phyloP scores from a whole-genome alignment of 2,888 invertebrate genomes.

The Polymixis lichenea region DNA sequence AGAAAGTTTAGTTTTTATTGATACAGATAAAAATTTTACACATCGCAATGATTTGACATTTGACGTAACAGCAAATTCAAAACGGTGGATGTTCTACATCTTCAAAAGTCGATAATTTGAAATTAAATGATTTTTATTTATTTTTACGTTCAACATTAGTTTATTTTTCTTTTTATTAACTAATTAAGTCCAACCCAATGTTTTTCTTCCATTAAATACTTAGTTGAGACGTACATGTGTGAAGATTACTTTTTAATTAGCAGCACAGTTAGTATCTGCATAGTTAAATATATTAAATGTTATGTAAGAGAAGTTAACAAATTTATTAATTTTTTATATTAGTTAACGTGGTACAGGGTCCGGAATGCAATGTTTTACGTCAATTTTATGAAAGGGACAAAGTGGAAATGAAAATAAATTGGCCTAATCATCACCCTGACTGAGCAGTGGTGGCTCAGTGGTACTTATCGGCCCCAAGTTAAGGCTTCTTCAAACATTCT shows the following conservation, averaged over 20 bases:
- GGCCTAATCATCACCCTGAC: not conserved
- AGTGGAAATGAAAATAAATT: not conserved
- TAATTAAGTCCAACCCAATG: not conserved
- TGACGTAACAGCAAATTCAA: not conserved
- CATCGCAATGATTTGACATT: too few species aligned
- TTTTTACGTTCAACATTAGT: not conserved
- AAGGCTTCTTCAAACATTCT: too few species aligned
- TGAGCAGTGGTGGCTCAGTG: too few species aligned
- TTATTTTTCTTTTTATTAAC: not conserved
- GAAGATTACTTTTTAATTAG: conserved; percentile 26
- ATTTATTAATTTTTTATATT: not conserved
- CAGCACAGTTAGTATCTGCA: not conserved
- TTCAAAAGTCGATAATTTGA: not conserved
- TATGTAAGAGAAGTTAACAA: not conserved
- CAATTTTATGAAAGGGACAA: not conserved
- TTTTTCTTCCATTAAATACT: conserved; percentile 2
- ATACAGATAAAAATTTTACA: too few species aligned
- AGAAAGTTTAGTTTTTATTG: too few species aligned
- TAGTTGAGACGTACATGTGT: not conserved
- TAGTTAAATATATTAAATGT: not conserved
- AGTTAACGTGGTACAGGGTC: not conserved
- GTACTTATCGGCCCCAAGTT: too few species aligned
- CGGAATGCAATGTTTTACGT: not conserved
- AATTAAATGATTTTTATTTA: not conserved
- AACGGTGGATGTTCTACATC: not conserved